Evolutionary conservation across 2,113 vertebrate genomes (phyloP).

Genomic region (Notothenia coriiceps): DNA sequence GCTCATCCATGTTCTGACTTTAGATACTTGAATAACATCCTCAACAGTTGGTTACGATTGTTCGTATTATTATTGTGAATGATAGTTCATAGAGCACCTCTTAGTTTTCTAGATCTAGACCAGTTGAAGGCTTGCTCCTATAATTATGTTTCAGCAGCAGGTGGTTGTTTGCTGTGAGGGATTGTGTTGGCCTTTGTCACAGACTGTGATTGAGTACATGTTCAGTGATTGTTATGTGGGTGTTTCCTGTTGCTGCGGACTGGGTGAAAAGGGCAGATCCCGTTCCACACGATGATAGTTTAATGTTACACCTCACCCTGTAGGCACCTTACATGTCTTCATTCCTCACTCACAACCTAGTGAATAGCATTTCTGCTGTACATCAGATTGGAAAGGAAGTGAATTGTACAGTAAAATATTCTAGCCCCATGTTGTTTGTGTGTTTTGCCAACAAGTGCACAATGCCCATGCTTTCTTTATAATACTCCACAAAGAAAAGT

Average conservation of each 20-base stretch:
- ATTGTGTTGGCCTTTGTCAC: conserved; percentile 13
- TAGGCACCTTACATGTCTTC: not conserved
- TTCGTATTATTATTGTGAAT: not conserved
- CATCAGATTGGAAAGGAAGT: not conserved
- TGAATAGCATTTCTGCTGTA: not conserved
- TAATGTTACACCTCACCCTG: not conserved
- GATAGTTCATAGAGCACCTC: not conserved
- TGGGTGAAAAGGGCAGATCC: not conserved
- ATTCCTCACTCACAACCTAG: not conserved
- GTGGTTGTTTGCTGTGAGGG: conserved; percentile 7
- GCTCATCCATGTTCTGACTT: not conserved
- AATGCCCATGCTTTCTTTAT: not conserved
- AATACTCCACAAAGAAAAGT: conserved; percentile 39
- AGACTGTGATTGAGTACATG: conserved; percentile 19
- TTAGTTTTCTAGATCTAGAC: no score
- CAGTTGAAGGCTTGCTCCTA: not conserved
- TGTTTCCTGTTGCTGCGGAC: conserved; percentile 14
- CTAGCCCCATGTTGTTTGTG: not conserved
- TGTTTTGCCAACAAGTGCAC: not conserved
- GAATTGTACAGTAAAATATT: not conserved
- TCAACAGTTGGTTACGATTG: no score
- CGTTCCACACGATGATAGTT: conserved; percentile 1
- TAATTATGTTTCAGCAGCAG: not conserved
- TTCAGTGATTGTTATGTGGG: conserved; percentile 1
- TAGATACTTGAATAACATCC: no score